Conservation (phyloP, 2,113 vertebrate genomes). For the Pholis gunnellus region DNA sequence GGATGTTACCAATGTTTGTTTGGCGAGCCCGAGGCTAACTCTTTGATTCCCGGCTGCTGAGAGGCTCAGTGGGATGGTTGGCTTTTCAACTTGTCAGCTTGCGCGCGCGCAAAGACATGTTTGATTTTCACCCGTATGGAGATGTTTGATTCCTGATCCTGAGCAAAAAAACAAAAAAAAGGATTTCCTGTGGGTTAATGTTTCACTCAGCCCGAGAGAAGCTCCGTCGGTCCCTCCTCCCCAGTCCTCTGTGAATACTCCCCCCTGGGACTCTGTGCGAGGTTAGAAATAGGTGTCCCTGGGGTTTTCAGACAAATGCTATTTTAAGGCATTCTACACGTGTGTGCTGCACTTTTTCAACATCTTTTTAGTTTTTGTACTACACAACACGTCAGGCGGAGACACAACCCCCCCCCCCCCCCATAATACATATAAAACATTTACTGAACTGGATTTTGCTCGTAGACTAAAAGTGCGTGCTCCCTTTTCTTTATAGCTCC, state of each 20-base stretch:
- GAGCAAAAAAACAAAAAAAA: conserved; percentile 65
- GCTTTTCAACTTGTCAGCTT: conserved; percentile 72
- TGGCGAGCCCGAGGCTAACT: conserved; percentile 64
- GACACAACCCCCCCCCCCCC: background rate
- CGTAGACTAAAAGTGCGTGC: conserved; percentile 7
- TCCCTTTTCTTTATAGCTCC: conserved; percentile 27
- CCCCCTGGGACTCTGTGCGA: conserved; percentile 50
- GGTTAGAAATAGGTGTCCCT: conserved; percentile 53
- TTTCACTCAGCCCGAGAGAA: conserved; percentile 64
- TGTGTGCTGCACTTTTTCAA: conserved; percentile 1
- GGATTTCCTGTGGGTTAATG: conserved; percentile 77
- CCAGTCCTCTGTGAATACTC: conserved; percentile 50
- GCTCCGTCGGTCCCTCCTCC: conserved; percentile 58
- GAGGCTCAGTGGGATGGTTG: conserved; percentile 69
- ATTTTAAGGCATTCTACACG: conserved; percentile 22
- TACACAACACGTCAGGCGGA: conserved; percentile 18
- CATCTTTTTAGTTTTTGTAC: conserved; percentile 4
- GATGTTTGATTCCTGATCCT: conserved; percentile 76
- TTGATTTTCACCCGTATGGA: conserved; percentile 71
- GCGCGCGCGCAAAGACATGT: conserved; percentile 70
- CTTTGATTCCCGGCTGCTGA: conserved; percentile 75
- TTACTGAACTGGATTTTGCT: background rate
- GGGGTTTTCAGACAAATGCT: conserved; percentile 48
- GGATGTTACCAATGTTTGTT: conserved; percentile 73
- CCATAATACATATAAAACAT: conserved; percentile 9